A percentile compares a stretch with the other conserved stretches of the same genome.
Conservation (phyloP, 2,797 vertebrate species). For the Diceros bicornis region DNA sequence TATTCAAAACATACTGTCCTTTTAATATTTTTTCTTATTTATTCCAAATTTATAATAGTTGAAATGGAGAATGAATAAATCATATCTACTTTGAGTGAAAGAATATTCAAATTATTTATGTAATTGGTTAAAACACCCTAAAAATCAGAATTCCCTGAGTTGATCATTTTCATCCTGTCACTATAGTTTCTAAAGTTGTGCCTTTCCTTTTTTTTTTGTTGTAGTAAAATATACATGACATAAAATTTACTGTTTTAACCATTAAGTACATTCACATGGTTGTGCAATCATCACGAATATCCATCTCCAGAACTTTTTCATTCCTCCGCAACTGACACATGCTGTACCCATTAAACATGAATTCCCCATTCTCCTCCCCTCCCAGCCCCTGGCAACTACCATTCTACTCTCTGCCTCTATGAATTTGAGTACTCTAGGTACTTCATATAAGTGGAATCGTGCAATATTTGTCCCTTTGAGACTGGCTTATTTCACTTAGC, state of each 20-base stretch:
- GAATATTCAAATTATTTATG: not conserved
- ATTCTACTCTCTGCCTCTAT: not conserved
- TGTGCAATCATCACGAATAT: too few species aligned
- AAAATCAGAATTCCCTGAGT: not conserved
- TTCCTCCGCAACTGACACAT: not conserved
- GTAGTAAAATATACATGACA: not conserved
- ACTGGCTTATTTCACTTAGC: not conserved
- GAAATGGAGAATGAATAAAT: slow-evolving; percentile 23
- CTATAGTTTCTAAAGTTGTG: not conserved
- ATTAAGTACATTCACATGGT: not conserved
- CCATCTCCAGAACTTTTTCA: not conserved
- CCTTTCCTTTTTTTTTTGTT: not conserved
- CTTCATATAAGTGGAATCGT: not conserved
- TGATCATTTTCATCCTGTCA: not conserved
- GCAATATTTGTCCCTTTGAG: not conserved
- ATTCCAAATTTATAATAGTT: not conserved
- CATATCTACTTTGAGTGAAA: not conserved
- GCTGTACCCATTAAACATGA: not conserved
- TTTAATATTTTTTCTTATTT: not conserved
- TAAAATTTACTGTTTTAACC: not conserved
- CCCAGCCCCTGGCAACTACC: not conserved
- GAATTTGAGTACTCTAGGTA: not conserved
- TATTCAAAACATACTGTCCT: not conserved
- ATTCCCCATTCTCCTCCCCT: too few species aligned
- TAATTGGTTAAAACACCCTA: not conserved